Evolutionary conservation across 2,113 vertebrate species (phyloP).

Genomic region (Leucoraja erinaceus): DNA sequence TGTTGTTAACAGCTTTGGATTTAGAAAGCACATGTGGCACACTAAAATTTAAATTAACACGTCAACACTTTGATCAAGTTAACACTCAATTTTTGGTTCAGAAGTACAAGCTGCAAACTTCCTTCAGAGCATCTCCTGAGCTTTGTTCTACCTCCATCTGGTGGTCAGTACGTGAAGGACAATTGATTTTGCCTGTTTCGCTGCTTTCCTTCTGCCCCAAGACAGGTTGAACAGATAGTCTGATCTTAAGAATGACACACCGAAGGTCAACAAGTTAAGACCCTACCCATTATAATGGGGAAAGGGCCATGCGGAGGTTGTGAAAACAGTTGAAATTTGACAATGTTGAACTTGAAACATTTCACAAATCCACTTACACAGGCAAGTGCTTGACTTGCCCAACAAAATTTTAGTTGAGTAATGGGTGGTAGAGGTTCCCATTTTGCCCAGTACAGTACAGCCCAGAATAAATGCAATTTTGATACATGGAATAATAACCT

Average conservation of each 20-base stretch:
- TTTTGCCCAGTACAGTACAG: not conserved
- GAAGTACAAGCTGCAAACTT: too few relatives aligned
- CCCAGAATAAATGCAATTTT: not conserved
- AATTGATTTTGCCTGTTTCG: not conserved
- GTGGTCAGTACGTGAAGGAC: not conserved
- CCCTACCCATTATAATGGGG: too few relatives aligned
- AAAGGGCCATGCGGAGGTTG: too few relatives aligned
- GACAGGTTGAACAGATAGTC: not conserved
- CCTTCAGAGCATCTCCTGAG: not conserved
- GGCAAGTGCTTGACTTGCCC: too few relatives aligned
- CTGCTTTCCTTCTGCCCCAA: not conserved
- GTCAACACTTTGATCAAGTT: not conserved
- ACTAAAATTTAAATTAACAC: not conserved
- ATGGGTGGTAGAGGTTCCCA: too few relatives aligned
- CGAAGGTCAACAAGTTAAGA: not conserved
- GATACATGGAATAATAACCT: not conserved
- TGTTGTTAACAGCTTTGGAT: not conserved
- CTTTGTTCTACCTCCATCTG: conserved; percentile 25
- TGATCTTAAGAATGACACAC: not conserved
- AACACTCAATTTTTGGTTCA: not conserved
- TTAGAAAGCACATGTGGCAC: not conserved
- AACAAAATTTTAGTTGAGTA: too few relatives aligned
- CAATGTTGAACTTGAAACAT: too few relatives aligned
- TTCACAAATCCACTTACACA: too few relatives aligned
- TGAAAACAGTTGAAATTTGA: too few relatives aligned